Percentiles rank a stretch among this genome's conserved stretches.
Evolutionary conservation across 2,888 invertebrate genomes (phyloP).

Genomic region (Campoplex capitator): DNA sequence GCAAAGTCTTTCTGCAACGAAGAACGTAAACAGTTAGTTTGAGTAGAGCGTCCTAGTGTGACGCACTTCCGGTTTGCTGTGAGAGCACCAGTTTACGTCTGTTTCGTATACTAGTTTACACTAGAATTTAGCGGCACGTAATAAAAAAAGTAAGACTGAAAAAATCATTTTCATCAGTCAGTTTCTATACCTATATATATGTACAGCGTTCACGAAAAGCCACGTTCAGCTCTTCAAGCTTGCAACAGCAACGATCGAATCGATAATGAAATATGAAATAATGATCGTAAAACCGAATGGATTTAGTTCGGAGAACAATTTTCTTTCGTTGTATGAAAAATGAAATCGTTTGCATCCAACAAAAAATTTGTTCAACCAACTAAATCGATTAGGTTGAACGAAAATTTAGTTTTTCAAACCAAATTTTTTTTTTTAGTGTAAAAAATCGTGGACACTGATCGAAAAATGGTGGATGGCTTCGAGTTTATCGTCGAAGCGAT

Average conservation of each 20-base stretch:
- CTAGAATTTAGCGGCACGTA: neutral
- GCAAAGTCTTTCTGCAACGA: too few species aligned
- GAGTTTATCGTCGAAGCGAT: neutral
- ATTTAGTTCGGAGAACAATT: too few species aligned
- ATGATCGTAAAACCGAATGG: neutral
- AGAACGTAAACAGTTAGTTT: conserved; percentile 43
- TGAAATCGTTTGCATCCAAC: too few species aligned
- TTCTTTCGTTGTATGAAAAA: too few species aligned
- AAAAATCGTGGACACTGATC: neutral
- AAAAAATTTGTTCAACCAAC: too few species aligned
- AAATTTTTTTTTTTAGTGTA: too few species aligned
- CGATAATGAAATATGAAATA: neutral
- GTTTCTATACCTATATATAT: neutral
- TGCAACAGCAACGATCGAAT: neutral
- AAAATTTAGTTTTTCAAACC: too few species aligned
- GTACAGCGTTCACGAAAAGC: neutral
- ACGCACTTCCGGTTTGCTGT: conserved; percentile 34
- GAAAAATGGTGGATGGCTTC: neutral
- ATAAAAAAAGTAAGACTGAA: neutral
- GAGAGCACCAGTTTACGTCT: neutral
- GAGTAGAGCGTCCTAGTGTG: conserved; percentile 28
- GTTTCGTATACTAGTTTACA: conserved; percentile 8
- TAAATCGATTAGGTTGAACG: too few species aligned
- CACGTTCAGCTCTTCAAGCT: neutral
- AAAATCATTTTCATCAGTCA: conserved; percentile 12